A percentile compares a stretch with the other conserved stretches of the same genome.
Evolutionary conservation across 1,140 invertebrate species (phyloP).

Genomic region (Cotesia typhae): DNA sequence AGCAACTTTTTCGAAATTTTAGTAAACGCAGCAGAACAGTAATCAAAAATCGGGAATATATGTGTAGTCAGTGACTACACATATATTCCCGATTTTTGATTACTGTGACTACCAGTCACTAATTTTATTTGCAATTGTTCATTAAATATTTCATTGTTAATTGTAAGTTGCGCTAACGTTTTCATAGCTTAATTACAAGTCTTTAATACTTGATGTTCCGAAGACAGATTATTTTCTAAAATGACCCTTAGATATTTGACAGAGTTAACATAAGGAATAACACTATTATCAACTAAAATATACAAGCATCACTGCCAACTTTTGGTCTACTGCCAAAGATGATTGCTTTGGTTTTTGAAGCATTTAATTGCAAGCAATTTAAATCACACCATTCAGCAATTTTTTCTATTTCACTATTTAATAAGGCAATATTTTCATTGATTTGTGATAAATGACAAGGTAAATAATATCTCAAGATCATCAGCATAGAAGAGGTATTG

Average conservation of each 20-base stretch:
- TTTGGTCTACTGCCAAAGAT: neutral
- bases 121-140: neutral
- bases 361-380: neutral
- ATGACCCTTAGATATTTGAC: neutral
- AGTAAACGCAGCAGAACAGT: neutral
- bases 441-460: too few relatives aligned
- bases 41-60: neutral
- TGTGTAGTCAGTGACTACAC: neutral
- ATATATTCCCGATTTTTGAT: too few relatives aligned
- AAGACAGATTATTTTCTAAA: neutral
- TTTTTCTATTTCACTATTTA: neutral
- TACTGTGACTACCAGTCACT: neutral
- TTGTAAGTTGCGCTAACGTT: neutral
- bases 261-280: neutral
- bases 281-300: neutral
- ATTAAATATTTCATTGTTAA: neutral
- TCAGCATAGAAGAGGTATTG: too few relatives aligned
- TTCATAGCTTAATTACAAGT: neutral
- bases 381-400: neutral
- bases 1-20: too few relatives aligned
- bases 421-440: neutral
- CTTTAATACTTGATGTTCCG: neutral
- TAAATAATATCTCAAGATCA: too few relatives aligned
- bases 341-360: neutral
- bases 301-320: neutral